Evolutionary conservation across 2,888 invertebrate species (phyloP), one percentile per base, ranked within the genome.

Genomic region (Mythimna pallens): DNA sequence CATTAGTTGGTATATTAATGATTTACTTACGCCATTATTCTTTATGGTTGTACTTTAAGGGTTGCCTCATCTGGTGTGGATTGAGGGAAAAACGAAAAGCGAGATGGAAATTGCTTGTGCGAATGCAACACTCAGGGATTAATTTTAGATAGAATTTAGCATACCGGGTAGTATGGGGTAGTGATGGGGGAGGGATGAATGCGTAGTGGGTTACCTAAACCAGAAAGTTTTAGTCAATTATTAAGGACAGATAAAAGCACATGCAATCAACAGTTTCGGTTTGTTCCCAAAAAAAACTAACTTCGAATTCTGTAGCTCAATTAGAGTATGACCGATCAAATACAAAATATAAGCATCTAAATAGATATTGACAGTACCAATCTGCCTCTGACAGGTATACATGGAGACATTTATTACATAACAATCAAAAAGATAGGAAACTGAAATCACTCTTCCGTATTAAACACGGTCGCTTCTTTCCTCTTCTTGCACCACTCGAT

Each of bases 1-100:
- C 86, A 86, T 87, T 85, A 87, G 83, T 78, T 68, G 50, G 69
- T 83, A 63, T 81, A 84, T 85, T 87, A 90, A 90, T 89, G 90
- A 90, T 91, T 90, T 87, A 88, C 88, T 90, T 89, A 84, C 88
- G 85, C 85, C 87, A 91, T 91, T 90, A 91, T 87, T 87, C 87
- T 85, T 84, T 83, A 86, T 81, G 84, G 64, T 81, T 68, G 87
- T 83, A 84, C 81, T 84, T 47, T 79, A 76, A 85, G 87, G 84
- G 87, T 92, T 92, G 86, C 92, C 81, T 85, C 90, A 91, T 88
- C 58, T 78, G 17, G 55, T 55, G 40, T 20, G 78, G 63, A 20
- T 14, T 66, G 66, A 62, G 65, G 12, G 43, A 67, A 57, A 40
- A 76, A 43, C 63, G 69, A 30, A 47, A 30, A 30, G 83, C 78